Conservation (phyloP, 1,140 invertebrate species). For the Tribolium castaneum region DNA sequence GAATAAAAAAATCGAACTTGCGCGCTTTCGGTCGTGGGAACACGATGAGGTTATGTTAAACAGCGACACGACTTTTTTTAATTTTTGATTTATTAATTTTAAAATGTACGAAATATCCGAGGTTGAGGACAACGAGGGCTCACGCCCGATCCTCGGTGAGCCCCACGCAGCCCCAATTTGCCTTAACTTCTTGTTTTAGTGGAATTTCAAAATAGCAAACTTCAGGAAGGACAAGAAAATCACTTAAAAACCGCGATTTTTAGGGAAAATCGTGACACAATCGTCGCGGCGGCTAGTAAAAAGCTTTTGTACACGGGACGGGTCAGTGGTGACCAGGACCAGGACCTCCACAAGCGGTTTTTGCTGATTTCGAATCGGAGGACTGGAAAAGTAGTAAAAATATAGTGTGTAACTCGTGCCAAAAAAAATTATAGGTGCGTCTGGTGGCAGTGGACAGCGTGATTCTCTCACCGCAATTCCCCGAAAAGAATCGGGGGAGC, state of each 20-base stretch:
- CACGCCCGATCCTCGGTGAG: neutral
- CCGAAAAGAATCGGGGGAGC: conserved; percentile 17
- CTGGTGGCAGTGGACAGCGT: conserved; percentile 49
- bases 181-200: neutral
- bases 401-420: too few relatives aligned
- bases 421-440: conserved; percentile 42
- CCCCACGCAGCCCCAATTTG: neutral
- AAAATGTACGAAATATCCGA: conserved; percentile 2
- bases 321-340: conserved; percentile 42
- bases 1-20: too few relatives aligned
- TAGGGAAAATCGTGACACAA: conserved; percentile 41
- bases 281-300: conserved; percentile 48
- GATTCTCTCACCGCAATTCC: conserved; percentile 38
- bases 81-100: conserved; percentile 4
- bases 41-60: neutral
- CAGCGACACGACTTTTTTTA: neutral
- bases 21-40: too few relatives aligned
- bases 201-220: conserved; percentile 55
- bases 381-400: conserved; percentile 46
- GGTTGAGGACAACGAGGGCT: neutral
- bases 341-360: conserved; percentile 52
- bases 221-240: conserved; percentile 44
- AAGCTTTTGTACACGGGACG: conserved; percentile 53
- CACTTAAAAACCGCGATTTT: conserved; percentile 47
- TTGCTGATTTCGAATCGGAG: conserved; percentile 51